Evolutionary conservation across 2,113 vertebrate genomes (phyloP), one percentile per base, ranked within the genome.

Genomic region (Leuciscus idus): DNA sequence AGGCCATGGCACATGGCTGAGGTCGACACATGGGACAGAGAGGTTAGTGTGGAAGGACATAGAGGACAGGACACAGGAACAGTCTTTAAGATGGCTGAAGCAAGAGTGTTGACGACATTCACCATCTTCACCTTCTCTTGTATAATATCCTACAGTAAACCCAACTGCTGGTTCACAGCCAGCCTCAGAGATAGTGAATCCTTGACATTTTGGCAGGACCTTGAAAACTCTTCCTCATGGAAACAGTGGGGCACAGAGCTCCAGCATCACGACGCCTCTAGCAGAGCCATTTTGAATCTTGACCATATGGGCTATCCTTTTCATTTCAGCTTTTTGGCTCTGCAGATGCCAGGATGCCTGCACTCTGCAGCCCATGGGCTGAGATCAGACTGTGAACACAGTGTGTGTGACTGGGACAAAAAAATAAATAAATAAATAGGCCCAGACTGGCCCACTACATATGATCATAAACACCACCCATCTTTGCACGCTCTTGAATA

Each of bases 171-270:
- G 66, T 84, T 39, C 15, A 72, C 8, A 15, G 48, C 68, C 75
- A 73, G 70, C 36, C 7, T 43, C 74, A 61, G 8, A 23, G 62
- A 84, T 80, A 78, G 68, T 70, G 46, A 88, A 66, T 80, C 43
- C 79, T 28, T 85, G 61, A 23, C 70, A 83, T 83, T 21, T 78
- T 79, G 59, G 73, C 73, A 77, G 33, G 28, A 79, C 43, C 9
- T 21, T 52, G 39, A 21, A 48, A 26, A 77, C 39, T 21, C 26
- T 75, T 21, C 39, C 30, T 28, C n/a, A 30, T n/a, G 6, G 55
- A 76, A 79, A 85, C 46, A 84, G 82, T 50, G 73, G 43, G 82
- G 30, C 21, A 73, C 13, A 10, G 9, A 74, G 21, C 9, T 55
- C 64, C 15, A 70, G 81, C 66, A 55, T 83, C 81, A 57, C 6